A percentile compares a stretch with the other conserved stretches of the same genome.
Conservation (phyloP, 2,888 invertebrate species). For the Dynastes maya region DNA sequence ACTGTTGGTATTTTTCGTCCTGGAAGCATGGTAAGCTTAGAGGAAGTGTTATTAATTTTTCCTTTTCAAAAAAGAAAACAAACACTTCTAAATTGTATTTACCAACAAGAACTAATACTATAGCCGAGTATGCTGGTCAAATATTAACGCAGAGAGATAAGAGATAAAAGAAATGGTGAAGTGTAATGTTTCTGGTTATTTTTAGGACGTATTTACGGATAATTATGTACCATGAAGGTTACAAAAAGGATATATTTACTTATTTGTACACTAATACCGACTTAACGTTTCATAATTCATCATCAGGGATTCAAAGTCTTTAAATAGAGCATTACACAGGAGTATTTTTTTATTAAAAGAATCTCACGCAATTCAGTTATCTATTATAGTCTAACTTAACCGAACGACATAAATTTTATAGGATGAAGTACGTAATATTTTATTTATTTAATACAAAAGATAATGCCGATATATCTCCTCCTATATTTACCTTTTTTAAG, state of each 20-base stretch:
- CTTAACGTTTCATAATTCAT: too few relatives aligned
- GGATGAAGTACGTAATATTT: not conserved
- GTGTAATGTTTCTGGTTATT: not conserved
- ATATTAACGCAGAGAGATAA: not conserved
- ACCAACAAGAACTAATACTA: not conserved
- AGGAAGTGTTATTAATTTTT: constrained; percentile 6
- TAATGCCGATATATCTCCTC: constrained; percentile 1
- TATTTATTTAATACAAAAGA: constrained; percentile 12
- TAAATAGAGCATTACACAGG: too few relatives aligned
- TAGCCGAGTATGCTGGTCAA: not conserved
- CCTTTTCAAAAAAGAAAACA: not conserved
- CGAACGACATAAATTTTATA: not conserved
- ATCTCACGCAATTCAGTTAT: not conserved
- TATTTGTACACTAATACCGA: too few relatives aligned
- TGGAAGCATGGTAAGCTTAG: not conserved
- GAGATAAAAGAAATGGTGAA: not conserved
- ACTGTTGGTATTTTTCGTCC: too few relatives aligned
- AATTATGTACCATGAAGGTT: too few relatives aligned
- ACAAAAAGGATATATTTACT: too few relatives aligned
- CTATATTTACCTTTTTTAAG: not conserved
- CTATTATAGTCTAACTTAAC: not conserved
- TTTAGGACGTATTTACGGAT: too few relatives aligned
- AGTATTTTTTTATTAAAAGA: not conserved
- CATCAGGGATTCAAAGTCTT: too few relatives aligned
- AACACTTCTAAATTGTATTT: not conserved